Evolutionary conservation across 2,888 invertebrate genomes (phyloP), one percentile per base, ranked within the genome.

Genomic region (Phaedon cochleariae): DNA sequence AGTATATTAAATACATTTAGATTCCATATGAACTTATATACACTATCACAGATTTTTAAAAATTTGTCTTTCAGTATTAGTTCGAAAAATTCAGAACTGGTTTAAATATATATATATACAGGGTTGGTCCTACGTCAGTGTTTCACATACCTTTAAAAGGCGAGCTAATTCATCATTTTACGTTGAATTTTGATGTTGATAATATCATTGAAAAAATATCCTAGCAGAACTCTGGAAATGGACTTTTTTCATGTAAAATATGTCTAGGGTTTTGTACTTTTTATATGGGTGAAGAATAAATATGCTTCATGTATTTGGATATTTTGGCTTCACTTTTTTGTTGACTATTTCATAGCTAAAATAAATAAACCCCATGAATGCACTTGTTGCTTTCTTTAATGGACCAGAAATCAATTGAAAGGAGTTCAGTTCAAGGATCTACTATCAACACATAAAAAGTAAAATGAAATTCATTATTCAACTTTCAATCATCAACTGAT

Each of bases 331-430:
- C 58, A 34, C 53, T 62, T 62, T 48, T 58, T 48, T 67, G 66
- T 65, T 67, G n/a, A n/a, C n/a, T n/a, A n/a, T n/a, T n/a, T n/a
- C n/a, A n/a, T n/a, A n/a, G n/a, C n/a, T n/a, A n/a, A n/a, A n/a
- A n/a, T 71, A 59, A 71, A 71, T 54, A 51, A 65, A 73, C 73
- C 74, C 73, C 74, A 68, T 70, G 62, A 68, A 68, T 61, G 69
- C 66, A 70, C 55, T 62, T 63, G 37, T 66, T 21, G 59, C 66
- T 62, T 62, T 26, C 26, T 5, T n/a, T 5, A 26, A 7, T 26
- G 26, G 26, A 26, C 26, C 3, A 26, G 26, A 26, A 26, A 26
- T 26, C 3, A 7, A 26, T 26, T 26, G 4, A 26, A 26, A 5
- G 26, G 26, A 26, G n/a, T n/a, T n/a, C n/a, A n/a, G n/a, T n/a